Evolutionary conservation across 2,797 vertebrate species (phyloP).

Genomic region (Darevskia mixta): DNA sequence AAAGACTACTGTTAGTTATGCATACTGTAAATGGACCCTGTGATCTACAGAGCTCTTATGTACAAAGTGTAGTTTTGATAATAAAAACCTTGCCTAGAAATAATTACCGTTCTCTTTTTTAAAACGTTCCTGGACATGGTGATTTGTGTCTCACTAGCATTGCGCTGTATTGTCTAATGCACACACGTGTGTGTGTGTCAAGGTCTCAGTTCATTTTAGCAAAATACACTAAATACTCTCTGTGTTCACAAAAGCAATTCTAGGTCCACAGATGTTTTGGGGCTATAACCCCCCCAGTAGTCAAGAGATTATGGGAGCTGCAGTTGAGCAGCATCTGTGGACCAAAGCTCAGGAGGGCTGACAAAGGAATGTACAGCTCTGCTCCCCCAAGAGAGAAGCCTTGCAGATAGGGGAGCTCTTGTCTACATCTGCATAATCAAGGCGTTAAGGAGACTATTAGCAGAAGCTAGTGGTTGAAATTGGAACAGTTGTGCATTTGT

Average conservation of each 20-base stretch:
- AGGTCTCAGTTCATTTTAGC: not conserved
- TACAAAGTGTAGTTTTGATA: constrained; percentile 75
- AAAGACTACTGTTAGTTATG: not conserved
- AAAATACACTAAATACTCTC: not conserved
- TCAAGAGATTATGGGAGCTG: not conserved
- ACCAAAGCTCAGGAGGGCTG: too few relatives aligned
- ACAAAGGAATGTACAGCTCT: not conserved
- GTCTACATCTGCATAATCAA: not conserved
- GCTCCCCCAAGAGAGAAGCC: not conserved
- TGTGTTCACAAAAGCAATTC: not conserved
- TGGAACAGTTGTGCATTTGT: not conserved
- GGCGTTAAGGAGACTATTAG: not conserved
- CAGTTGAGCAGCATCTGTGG: not conserved
- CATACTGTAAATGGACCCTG: constrained; percentile 69
- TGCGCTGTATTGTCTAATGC: not conserved
- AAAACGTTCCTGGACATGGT: not conserved
- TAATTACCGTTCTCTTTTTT: not conserved
- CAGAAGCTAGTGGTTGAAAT: not conserved
- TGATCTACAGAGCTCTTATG: constrained; percentile 63
- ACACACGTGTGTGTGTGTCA: not conserved
- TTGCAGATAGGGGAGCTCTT: not conserved
- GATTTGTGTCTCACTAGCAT: not conserved
- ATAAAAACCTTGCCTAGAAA: constrained; percentile 70
- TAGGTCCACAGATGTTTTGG: too few relatives aligned
- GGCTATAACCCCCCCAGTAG: not conserved